Percentiles rank a stretch among this genome's conserved stretches.
Evolutionary conservation across 2,888 invertebrate species (phyloP).

Genomic region (Folsomia candida): DNA sequence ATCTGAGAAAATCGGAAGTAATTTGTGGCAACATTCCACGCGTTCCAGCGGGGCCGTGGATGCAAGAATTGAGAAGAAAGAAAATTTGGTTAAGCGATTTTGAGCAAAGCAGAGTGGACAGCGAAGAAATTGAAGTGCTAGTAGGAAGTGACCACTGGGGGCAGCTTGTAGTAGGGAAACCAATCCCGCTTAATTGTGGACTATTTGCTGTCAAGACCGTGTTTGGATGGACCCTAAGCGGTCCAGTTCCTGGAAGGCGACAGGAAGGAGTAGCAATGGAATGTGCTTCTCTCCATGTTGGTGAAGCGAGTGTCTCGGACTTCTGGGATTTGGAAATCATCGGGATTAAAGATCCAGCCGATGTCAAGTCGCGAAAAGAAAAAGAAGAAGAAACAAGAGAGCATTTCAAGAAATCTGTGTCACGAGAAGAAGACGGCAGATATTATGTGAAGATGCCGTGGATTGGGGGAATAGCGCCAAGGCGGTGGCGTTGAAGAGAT

Average conservation of each 20-base stretch:
- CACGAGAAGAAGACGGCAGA: constrained; percentile 46
- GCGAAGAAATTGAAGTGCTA: neutral
- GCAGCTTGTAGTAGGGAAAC: constrained; percentile 7
- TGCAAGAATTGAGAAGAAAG: too few relatives aligned
- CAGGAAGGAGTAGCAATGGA: neutral
- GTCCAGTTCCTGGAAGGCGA: neutral
- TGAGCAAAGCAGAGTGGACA: too few relatives aligned
- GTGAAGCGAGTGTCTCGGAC: neutral
- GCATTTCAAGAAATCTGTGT: constrained; percentile 45
- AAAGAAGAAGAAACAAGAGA: constrained; percentile 3
- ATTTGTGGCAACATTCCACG: too few relatives aligned
- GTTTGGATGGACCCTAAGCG: too few relatives aligned
- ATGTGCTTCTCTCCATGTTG: neutral
- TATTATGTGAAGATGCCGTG: constrained; percentile 52
- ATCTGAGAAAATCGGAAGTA: too few relatives aligned
- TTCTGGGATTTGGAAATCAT: constrained; percentile 21
- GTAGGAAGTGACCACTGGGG: constrained; percentile 6
- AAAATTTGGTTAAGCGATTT: too few relatives aligned
- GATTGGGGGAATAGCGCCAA: constrained; percentile 49
- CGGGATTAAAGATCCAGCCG: constrained; percentile 19
- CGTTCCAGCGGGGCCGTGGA: too few relatives aligned
- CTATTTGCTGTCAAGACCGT: constrained; percentile 4
- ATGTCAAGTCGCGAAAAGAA: constrained; percentile 21
- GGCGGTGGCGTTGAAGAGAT: constrained; percentile 13
- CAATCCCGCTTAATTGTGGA: neutral